phyloP scores from a whole-genome alignment of 2,797 vertebrate genomes.

The Lagodon rhomboides region DNA sequence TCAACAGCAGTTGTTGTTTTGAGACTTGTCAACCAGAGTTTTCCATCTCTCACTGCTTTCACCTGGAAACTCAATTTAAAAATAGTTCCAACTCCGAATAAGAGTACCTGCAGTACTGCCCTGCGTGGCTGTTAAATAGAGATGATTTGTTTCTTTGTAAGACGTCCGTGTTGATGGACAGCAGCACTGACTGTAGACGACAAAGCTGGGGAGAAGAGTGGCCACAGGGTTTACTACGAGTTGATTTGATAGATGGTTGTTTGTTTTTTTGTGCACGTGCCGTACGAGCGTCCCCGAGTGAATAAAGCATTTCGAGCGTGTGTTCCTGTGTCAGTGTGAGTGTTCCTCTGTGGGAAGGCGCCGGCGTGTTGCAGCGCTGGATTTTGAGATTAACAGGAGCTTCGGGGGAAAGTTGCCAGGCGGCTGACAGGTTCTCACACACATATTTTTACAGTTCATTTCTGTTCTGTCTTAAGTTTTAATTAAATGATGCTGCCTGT shows the following conservation, averaged over 20 bases:
- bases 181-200: neutral
- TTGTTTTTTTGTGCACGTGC: constrained; percentile 15
- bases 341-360: constrained; percentile 9
- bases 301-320: constrained; percentile 2
- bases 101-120: neutral
- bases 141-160: neutral
- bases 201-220: neutral
- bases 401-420: constrained; percentile 1
- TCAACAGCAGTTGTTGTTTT: neutral
- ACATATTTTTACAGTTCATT: constrained; percentile 22
- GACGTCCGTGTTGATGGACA: neutral
- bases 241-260: constrained; percentile 6
- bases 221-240: constrained; percentile 1
- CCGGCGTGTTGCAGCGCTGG: neutral
- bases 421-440: constrained; percentile 9
- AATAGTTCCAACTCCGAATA: neutral
- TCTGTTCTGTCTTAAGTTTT: constrained; percentile 17
- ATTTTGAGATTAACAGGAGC: constrained; percentile 22
- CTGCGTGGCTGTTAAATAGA: constrained; percentile 3
- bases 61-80: neutral
- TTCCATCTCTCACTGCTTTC: neutral
- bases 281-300: neutral
- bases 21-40: neutral
- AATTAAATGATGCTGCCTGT: constrained; percentile 14
- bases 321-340: constrained; percentile 23